Evolutionary conservation across 2,797 vertebrate species (phyloP).

Genomic region (Dipus sagitta): DNA sequence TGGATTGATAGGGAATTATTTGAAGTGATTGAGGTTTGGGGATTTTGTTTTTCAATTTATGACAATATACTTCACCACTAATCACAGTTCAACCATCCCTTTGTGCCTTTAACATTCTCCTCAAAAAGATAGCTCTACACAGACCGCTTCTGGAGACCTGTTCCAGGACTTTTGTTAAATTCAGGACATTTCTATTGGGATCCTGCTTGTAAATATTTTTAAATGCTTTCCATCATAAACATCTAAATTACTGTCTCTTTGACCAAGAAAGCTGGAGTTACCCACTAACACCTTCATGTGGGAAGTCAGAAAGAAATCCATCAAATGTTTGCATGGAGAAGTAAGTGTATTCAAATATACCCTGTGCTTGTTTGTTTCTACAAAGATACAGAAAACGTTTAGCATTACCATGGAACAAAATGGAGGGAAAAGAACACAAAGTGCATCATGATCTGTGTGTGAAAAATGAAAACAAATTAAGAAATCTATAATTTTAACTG

Average conservation of each 20-base stretch:
- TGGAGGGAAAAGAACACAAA: background rate
- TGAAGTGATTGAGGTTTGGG: background rate
- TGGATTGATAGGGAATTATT: background rate
- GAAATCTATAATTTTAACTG: constrained; percentile 23
- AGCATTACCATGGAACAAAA: constrained; percentile 2
- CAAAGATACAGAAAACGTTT: background rate
- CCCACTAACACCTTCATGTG: constrained; percentile 34
- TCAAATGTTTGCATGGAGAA: background rate
- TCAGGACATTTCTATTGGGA: constrained; percentile 38
- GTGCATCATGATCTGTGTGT: constrained; percentile 12
- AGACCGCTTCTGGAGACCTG: background rate
- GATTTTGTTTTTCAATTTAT: constrained; percentile 8
- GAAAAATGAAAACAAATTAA: constrained; percentile 39
- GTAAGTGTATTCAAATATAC: background rate
- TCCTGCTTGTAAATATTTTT: constrained; percentile 64
- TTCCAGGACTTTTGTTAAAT: constrained; percentile 57
- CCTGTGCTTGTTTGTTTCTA: background rate
- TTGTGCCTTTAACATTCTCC: background rate
- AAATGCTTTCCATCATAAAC: constrained; percentile 15
- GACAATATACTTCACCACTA: background rate
- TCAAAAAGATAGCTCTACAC: background rate
- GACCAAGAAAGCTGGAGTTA: background rate
- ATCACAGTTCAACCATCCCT: background rate
- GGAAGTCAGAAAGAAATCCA: constrained; percentile 19
- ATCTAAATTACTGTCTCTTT: constrained; percentile 38